Evolutionary conservation across 2,113 vertebrate species (phyloP).

Genomic region (Neotragus pygmaeus): DNA sequence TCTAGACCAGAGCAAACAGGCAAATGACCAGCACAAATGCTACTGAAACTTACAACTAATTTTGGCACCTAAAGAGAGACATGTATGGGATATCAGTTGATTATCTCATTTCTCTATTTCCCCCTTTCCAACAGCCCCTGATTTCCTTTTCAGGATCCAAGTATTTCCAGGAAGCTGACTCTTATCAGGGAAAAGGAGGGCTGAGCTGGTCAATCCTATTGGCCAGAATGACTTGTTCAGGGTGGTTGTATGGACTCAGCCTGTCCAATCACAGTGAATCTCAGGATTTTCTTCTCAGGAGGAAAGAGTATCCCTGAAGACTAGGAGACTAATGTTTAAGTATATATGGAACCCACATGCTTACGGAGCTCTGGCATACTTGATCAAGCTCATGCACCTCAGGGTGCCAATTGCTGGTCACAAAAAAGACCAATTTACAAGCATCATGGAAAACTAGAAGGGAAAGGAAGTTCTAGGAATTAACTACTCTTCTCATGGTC

Average conservation of each 20-base stretch:
- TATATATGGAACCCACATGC: not conserved
- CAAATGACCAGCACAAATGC: not conserved
- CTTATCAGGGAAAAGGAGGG: not conserved
- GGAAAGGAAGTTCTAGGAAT: not conserved
- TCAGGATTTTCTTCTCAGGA: not conserved
- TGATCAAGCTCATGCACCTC: not conserved
- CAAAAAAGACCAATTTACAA: not conserved
- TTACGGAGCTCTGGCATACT: not conserved
- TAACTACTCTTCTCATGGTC: not conserved
- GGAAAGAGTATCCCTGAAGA: not conserved
- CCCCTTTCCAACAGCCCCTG: not conserved
- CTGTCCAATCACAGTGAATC: not conserved
- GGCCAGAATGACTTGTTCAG: not conserved
- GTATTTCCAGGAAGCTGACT: slow-evolving; percentile 6
- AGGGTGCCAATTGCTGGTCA: not conserved
- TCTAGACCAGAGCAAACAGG: not conserved
- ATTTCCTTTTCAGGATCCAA: not conserved
- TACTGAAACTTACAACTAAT: not conserved
- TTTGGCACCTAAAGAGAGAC: not conserved
- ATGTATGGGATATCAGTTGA: not conserved
- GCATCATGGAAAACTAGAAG: not conserved
- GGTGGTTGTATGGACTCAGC: not conserved
- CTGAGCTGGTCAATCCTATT: not conserved
- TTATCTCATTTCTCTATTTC: not conserved
- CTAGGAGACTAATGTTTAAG: not conserved